phyloP scores from a whole-genome alignment of 1,140 invertebrate species.

The Cotesia typhae region DNA sequence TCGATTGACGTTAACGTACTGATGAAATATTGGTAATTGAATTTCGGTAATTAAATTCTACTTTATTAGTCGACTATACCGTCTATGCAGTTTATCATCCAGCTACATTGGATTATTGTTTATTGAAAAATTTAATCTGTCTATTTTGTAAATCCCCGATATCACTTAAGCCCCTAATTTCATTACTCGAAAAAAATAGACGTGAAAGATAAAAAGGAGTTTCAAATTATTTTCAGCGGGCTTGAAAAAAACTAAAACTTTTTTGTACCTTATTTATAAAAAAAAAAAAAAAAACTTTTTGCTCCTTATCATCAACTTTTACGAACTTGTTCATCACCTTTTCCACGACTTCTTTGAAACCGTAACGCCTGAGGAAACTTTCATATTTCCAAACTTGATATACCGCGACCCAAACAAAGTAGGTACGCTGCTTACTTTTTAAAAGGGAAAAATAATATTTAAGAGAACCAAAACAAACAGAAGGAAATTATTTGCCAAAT shows the following conservation, averaged over 20 bases:
- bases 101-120: too few relatives aligned
- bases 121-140: too few relatives aligned
- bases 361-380: slow-evolving; percentile 33
- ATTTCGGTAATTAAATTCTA: slow-evolving; percentile 16
- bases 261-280: too few relatives aligned
- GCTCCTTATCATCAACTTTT: slow-evolving; percentile 27
- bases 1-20: slow-evolving; percentile 15
- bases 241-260: background rate
- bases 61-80: slow-evolving; percentile 14
- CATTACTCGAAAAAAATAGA: too few relatives aligned
- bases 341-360: slow-evolving; percentile 4
- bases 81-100: background rate
- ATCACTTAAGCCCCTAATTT: too few relatives aligned
- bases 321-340: slow-evolving; percentile 22
- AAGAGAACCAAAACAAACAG: too few relatives aligned
- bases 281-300: slow-evolving; percentile 8
- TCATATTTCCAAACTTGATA: slow-evolving; percentile 28
- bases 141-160: too few relatives aligned
- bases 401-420: slow-evolving; percentile 23
- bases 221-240: background rate
- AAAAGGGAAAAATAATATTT: too few relatives aligned
- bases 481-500: too few relatives aligned
- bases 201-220: too few relatives aligned
- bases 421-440: slow-evolving; percentile 18
- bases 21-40: slow-evolving; percentile 9